phyloP scores from a whole-genome alignment of 2,888 invertebrate species.

The Torymus texanus region DNA sequence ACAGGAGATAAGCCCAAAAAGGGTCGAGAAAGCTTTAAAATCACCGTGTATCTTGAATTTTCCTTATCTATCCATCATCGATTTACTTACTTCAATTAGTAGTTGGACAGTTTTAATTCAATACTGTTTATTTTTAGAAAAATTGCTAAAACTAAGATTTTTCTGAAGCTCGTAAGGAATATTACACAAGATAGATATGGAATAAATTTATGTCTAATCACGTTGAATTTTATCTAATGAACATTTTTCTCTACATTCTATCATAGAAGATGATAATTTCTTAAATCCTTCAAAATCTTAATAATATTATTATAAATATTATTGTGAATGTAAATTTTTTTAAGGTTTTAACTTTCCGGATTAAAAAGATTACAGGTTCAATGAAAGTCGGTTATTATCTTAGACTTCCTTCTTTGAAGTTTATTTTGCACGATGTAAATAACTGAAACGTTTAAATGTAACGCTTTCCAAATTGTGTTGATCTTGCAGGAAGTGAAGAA shows the following conservation, averaged over 20 bases:
- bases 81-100: no score
- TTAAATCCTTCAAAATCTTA: no score
- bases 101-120: no score
- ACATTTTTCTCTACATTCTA: no score
- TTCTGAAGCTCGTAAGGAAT: no score
- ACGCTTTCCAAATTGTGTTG: conserved; percentile 24
- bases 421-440: conserved; percentile 34
- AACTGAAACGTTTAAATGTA: conserved; percentile 20
- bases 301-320: neutral
- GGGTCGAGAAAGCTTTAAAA: neutral
- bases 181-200: no score
- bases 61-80: no score
- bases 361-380: conserved; percentile 38
- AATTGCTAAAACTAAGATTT: no score
- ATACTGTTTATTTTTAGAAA: no score
- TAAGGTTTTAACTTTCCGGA: neutral
- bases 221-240: no score
- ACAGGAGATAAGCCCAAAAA: neutral
- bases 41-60: neutral
- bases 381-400: conserved; percentile 37
- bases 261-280: no score
- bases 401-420: conserved; percentile 28
- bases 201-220: no score
- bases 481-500: conserved; percentile 18
- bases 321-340: neutral